phyloP scores from a whole-genome alignment of 2,797 vertebrate genomes.

The Helicolenus hilgendorfi region DNA sequence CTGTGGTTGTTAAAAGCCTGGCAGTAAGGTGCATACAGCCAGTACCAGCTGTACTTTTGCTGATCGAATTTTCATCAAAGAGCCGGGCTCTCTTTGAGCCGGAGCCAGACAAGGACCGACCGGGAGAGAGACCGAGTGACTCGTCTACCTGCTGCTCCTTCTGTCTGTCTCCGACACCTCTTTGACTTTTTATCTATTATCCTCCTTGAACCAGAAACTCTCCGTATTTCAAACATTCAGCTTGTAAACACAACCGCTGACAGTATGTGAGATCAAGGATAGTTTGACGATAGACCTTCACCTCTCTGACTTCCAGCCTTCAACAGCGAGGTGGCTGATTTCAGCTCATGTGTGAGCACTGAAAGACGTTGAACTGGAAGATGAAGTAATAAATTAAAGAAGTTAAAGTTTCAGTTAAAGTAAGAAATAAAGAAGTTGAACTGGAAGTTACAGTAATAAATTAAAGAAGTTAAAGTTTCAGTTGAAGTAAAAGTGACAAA shows the following conservation, averaged over 20 bases:
- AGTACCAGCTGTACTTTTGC: conserved; percentile 60
- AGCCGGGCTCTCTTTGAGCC: conserved; percentile 26
- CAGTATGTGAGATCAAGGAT: background rate
- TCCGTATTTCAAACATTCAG: background rate
- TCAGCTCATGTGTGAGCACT: background rate
- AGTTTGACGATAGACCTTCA: background rate
- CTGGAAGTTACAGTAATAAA: too few species aligned
- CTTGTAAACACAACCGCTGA: background rate
- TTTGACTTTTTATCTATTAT: background rate
- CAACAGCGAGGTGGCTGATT: background rate
- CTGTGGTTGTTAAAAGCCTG: conserved; percentile 67
- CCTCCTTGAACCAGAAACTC: background rate
- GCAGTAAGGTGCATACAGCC: conserved; percentile 41
- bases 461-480: too few species aligned
- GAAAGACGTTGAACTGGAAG: background rate
- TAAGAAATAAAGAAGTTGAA: background rate
- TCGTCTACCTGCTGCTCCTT: conserved; percentile 2
- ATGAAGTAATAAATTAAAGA: too few species aligned
- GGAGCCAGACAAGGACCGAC: conserved; percentile 22
- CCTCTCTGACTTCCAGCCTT: background rate
- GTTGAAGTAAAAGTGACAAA: background rate
- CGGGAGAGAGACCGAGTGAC: conserved; percentile 7
- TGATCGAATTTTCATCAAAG: conserved; percentile 78
- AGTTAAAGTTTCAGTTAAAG: too few species aligned
- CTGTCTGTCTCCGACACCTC: background rate